Evolutionary conservation across 2,888 invertebrate genomes (phyloP).

Genomic region (Nemotelus nigrinus): DNA sequence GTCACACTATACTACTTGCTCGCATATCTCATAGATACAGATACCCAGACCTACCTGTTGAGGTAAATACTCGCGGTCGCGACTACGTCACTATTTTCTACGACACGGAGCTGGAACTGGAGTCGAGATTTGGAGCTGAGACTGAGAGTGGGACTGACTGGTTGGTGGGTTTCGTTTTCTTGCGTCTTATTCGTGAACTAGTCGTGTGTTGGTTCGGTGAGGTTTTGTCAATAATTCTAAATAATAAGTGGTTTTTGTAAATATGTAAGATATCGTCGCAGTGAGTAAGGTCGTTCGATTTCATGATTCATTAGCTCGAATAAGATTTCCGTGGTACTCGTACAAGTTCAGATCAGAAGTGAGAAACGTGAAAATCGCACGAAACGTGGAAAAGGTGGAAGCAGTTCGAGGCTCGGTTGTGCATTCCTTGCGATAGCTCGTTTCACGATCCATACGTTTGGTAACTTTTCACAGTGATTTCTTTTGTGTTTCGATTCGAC

Average conservation of each 20-base stretch:
- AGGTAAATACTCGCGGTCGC: constrained; percentile 14
- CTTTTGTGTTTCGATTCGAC: background rate
- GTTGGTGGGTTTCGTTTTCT: constrained; percentile 19
- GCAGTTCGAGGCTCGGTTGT: background rate
- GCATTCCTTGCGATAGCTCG: background rate
- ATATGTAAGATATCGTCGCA: constrained; percentile 20
- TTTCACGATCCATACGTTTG: background rate
- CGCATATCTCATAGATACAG: background rate
- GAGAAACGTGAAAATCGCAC: background rate
- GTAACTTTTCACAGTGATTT: constrained; percentile 28
- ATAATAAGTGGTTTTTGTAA: constrained; percentile 23
- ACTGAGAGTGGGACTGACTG: constrained; percentile 3
- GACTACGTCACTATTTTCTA: constrained; percentile 21
- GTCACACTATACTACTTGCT: background rate
- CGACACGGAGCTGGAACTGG: too few species aligned
- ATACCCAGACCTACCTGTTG: constrained; percentile 19
- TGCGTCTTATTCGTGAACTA: constrained; percentile 7
- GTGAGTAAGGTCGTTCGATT: constrained; percentile 10
- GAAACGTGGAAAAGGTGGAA: background rate
- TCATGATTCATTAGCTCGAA: constrained; percentile 2
- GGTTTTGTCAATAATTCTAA: constrained; percentile 19
- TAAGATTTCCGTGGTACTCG: background rate
- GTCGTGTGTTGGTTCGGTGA: constrained; percentile 30
- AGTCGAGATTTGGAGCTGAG: background rate
- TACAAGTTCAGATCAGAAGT: background rate